Percentiles rank a stretch among this genome's conserved stretches.
Evolutionary conservation across 2,888 invertebrate species (phyloP).

Genomic region (Apamea sordens): DNA sequence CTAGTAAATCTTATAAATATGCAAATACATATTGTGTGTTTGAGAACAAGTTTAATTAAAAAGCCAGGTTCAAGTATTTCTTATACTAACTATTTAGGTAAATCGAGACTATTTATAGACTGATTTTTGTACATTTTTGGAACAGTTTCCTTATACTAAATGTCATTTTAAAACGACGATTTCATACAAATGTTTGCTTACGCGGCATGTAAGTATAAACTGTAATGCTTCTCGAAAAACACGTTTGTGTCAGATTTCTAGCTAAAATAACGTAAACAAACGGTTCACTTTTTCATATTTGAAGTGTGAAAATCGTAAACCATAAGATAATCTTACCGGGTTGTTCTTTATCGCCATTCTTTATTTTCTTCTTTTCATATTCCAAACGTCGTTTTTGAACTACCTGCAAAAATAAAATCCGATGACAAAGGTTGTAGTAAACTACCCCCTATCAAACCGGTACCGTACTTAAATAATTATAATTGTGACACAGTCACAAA

Average conservation of each 20-base stretch:
- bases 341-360: conserved; percentile 53
- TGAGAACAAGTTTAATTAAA: conserved; percentile 23
- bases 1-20: no score
- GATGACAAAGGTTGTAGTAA: background rate
- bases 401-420: conserved; percentile 73
- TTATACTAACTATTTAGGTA: background rate
- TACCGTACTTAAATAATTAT: no score
- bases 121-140: background rate
- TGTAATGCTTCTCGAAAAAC: background rate
- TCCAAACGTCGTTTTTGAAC: conserved; percentile 80
- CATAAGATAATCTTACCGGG: conserved; percentile 63
- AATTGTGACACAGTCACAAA: background rate
- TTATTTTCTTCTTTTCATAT: conserved; percentile 74
- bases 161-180: background rate
- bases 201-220: background rate
- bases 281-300: background rate
- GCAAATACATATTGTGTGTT: conserved; percentile 23
- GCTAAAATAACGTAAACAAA: background rate
- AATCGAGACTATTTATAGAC: background rate
- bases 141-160: conserved; percentile 7
- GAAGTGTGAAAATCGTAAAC: background rate
- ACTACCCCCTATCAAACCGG: background rate
- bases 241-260: background rate
- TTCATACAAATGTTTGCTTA: background rate
- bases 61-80: conserved; percentile 5